Evolutionary conservation across 1,140 invertebrate species (phyloP).

Genomic region (Drosophila pectinifera): DNA sequence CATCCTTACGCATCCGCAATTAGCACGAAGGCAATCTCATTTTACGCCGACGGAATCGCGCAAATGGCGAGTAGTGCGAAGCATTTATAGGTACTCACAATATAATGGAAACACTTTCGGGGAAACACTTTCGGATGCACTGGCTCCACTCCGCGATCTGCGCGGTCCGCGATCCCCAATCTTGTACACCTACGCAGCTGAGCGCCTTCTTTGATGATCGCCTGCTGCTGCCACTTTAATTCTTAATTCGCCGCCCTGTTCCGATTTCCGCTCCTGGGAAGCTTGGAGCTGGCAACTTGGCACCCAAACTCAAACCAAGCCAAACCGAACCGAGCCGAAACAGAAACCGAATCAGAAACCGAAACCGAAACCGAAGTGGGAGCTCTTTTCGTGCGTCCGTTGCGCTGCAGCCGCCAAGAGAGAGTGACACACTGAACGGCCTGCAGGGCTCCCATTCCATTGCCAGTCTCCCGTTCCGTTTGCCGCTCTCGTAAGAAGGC

Average conservation of each 20-base stretch:
- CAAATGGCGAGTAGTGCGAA: slow-evolving; percentile 60
- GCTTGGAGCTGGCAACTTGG: slow-evolving; percentile 5
- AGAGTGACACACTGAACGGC: slow-evolving; percentile 69
- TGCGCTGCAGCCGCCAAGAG: slow-evolving; percentile 73
- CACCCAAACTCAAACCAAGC: background rate
- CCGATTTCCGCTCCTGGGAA: slow-evolving; percentile 42
- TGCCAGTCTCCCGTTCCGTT: slow-evolving; percentile 25
- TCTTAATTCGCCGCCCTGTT: slow-evolving; percentile 31
- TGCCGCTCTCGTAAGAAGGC: slow-evolving; percentile 33
- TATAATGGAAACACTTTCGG: slow-evolving; percentile 47
- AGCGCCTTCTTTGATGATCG: slow-evolving; percentile 49
- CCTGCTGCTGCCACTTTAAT: slow-evolving; percentile 36
- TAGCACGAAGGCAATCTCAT: slow-evolving; percentile 80
- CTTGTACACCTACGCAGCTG: slow-evolving; percentile 19
- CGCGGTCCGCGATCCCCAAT: slow-evolving; percentile 1
- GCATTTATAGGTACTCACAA: slow-evolving; percentile 56
- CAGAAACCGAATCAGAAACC: slow-evolving; percentile 8
- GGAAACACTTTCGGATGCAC: slow-evolving; percentile 46
- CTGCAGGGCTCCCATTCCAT: slow-evolving; percentile 42
- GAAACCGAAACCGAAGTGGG: slow-evolving; percentile 17
- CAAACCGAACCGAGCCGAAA: slow-evolving; percentile 6
- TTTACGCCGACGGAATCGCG: slow-evolving; percentile 76
- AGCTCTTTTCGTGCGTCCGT: slow-evolving; percentile 56
- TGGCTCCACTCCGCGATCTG: slow-evolving; percentile 24
- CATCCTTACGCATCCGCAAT: slow-evolving; percentile 64